These are phyloP conservation scores for Garra rufa DNA, from an alignment of 2,113 vertebrate genomes.

Conservation along the genomic window DNA sequence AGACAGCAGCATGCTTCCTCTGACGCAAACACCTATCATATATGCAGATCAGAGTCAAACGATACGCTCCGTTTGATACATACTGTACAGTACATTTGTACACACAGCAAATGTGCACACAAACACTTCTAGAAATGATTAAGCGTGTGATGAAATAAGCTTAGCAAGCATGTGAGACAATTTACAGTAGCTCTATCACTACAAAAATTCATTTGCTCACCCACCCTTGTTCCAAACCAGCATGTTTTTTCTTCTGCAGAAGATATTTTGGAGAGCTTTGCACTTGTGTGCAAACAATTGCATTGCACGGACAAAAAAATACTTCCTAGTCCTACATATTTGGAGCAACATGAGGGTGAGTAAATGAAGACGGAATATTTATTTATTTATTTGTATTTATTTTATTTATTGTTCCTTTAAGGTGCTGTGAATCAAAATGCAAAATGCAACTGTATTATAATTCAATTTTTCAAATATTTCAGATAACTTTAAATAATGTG, in stretches of 20 bases:
- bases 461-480: background rate
- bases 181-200: background rate
- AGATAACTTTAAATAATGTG: background rate
- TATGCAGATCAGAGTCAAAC: background rate
- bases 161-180: background rate
- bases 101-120: background rate
- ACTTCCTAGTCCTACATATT: too few species aligned
- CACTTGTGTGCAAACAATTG: too few species aligned
- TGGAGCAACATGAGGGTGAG: background rate
- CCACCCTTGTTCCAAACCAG: background rate
- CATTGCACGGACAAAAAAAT: background rate
- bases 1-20: conserved; percentile 20
- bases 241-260: background rate
- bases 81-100: background rate
- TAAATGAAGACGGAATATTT: background rate
- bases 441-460: background rate
- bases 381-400: too few species aligned
- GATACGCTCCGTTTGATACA: background rate
- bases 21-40: conserved; percentile 3
- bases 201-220: background rate
- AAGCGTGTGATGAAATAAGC: background rate
- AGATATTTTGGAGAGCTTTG: background rate
- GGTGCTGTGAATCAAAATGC: background rate
- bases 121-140: background rate
- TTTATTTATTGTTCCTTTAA: background rate